phyloP scores from a whole-genome alignment of 2,113 vertebrate genomes.

The Python bivittatus region DNA sequence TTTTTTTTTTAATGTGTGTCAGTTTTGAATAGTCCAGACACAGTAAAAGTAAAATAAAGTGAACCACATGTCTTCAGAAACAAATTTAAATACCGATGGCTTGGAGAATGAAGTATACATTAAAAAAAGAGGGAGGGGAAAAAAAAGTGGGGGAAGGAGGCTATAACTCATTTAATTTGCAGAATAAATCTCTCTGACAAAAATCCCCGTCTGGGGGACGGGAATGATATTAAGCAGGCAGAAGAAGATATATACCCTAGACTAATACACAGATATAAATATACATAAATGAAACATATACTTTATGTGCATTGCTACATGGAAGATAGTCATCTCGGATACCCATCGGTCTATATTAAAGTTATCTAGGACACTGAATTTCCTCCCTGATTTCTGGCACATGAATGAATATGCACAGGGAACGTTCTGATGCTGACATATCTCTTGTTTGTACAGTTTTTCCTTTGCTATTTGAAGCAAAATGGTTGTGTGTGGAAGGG shows the following conservation, averaged over 20 bases:
- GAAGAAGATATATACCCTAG: conserved; percentile 37
- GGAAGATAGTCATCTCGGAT: conserved; percentile 17
- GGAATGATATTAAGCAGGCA: conserved; percentile 50
- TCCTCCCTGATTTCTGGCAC: neutral
- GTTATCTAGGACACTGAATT: neutral
- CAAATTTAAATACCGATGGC: conserved; percentile 70
- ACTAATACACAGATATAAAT: conserved; percentile 32
- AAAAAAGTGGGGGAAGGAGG: neutral
- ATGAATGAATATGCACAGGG: neutral
- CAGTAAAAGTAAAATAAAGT: conserved; percentile 73
- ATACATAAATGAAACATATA: conserved; percentile 3
- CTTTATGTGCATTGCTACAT: conserved; percentile 13
- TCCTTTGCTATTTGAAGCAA: neutral
- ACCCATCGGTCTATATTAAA: conserved; percentile 22
- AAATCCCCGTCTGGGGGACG: conserved; percentile 33
- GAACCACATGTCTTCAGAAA: conserved; percentile 63
- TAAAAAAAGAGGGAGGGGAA: conserved; percentile 58
- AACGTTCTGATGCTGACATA: neutral
- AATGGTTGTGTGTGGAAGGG: neutral
- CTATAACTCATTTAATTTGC: conserved; percentile 67
- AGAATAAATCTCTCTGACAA: conserved; percentile 61
- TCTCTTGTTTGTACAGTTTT: neutral
- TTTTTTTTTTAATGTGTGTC: conserved; percentile 53
- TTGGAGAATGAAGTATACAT: conserved; percentile 71
- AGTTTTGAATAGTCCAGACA: conserved; percentile 68